Base-by-base conservation (phyloP, 2,797 vertebrate species). In the Uromys caudimaculatus region DNA sequence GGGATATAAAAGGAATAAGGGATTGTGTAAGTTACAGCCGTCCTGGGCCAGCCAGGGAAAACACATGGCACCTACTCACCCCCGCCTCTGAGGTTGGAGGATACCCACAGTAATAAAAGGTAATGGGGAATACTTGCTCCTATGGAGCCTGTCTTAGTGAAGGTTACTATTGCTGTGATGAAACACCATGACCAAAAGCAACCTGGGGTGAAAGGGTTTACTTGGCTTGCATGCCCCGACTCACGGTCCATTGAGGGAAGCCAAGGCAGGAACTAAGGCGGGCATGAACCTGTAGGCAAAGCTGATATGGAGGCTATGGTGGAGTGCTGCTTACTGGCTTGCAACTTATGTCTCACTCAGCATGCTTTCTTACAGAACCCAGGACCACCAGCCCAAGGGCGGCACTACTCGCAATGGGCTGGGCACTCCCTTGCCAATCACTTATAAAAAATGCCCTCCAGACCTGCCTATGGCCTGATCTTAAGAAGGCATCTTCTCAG, bases 71-170 rank as follows among this genome's bases (percentile, higher is more conserved):
- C 91, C 83, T 88, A 50, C 60, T 83, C 73, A 88, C 52, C 44
- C n/a, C 35, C 3, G 24, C 32, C 6, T 58, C 23, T 16, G 1
- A 9, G 78, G 84, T 38, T 77, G 41, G 41, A 89, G 35, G 62
- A 86, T 62, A 86, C 67, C 88, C 89, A 83, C 29, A 67, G 44
- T 85, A 69, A 94, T 92, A 94, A 96, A 95, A 96, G 94, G 73
- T 89, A 89, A 90, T 73, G 67, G 87, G 91, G 69, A 83, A 62
- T 41, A 78, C 76, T 92, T 94, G 84, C 32, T 92, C 87, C 90
- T 38, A 17, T 9, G 14, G 81, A 96, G 69, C 41, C 29, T 47
- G 41, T 47, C 41, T 64, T 84, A 62, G 60, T 35, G 41, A 84
- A 11, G 27, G 81, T 83, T 17, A 44, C 58, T 44, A 12, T 64